Conservation (phyloP, 2,113 vertebrate species). For the Mola mola region DNA sequence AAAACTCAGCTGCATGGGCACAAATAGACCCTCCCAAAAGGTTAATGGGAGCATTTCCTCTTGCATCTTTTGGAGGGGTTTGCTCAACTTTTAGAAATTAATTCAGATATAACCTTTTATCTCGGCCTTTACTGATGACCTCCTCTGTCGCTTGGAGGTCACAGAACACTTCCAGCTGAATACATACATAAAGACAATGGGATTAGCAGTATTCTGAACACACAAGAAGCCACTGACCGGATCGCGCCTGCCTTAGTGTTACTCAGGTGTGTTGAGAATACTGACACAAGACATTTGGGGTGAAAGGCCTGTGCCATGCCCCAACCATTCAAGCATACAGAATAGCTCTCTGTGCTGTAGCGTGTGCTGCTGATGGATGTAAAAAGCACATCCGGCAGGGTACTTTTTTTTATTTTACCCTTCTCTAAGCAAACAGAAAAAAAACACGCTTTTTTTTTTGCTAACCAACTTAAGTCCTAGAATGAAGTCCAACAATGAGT, state of each 20-base stretch:
- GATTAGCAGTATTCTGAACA: conserved; percentile 39
- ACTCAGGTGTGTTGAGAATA: conserved; percentile 63
- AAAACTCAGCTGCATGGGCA: background rate
- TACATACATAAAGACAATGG: conserved; percentile 67
- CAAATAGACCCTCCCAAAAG: background rate
- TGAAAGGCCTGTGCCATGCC: conserved; percentile 6
- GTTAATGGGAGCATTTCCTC: too few relatives aligned
- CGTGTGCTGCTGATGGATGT: conserved; percentile 34
- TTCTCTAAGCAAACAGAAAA: background rate
- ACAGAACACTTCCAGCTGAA: conserved; percentile 36
- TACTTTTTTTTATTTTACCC: conserved; percentile 14
- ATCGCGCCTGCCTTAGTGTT: conserved; percentile 43
- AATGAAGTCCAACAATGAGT: conserved; percentile 53
- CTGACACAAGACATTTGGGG: conserved; percentile 41
- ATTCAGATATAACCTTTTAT: conserved; percentile 1
- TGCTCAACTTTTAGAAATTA: background rate
- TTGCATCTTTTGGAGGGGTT: background rate
- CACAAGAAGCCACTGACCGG: conserved; percentile 18
- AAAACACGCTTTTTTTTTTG: conserved; percentile 11
- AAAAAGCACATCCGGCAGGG: conserved; percentile 27
- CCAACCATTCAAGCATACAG: conserved; percentile 37
- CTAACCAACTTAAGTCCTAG: too few relatives aligned
- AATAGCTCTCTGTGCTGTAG: conserved; percentile 18
- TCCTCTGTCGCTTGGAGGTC: conserved; percentile 39
- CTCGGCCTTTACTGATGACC: conserved; percentile 3